Percentiles rank a stretch among this genome's conserved stretches.
Evolutionary conservation across 2,113 vertebrate species (phyloP).

Genomic region (Malurus alboscapulatus): DNA sequence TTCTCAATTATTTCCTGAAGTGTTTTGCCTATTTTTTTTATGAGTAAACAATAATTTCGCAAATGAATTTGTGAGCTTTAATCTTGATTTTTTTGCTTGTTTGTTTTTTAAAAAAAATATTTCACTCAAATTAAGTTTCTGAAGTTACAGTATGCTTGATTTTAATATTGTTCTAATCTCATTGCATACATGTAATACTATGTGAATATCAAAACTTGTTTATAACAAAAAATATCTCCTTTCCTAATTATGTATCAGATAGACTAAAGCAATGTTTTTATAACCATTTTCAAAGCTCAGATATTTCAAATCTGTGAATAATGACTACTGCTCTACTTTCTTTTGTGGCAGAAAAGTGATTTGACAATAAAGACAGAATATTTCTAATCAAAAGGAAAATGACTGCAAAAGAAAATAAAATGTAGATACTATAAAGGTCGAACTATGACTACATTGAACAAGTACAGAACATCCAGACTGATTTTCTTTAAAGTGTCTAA

Average conservation of each 20-base stretch:
- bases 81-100: not conserved
- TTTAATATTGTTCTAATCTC: not conserved
- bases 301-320: not conserved
- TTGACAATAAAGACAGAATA: conserved; percentile 13
- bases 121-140: not conserved
- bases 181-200: not conserved
- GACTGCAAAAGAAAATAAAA: conserved; percentile 13
- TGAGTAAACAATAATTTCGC: not conserved
- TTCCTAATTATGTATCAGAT: not conserved
- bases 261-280: not conserved
- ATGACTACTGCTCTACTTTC: not conserved
- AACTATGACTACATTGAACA: not conserved
- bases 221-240: not conserved
- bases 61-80: not conserved
- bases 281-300: not conserved
- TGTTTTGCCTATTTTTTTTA: not conserved
- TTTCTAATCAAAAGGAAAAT: conserved; percentile 16
- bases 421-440: conserved; percentile 12
- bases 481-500: conserved; percentile 15
- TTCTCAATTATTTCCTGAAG: not conserved
- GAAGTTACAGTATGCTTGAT: not conserved
- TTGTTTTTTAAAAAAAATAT: not conserved
- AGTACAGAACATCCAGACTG: not conserved
- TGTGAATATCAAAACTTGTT: not conserved
- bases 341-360: not conserved